These are phyloP conservation scores for Pristionchus exspectatus DNA, from an alignment of 2,888 invertebrate genomes.

Conservation along the genomic window DNA sequence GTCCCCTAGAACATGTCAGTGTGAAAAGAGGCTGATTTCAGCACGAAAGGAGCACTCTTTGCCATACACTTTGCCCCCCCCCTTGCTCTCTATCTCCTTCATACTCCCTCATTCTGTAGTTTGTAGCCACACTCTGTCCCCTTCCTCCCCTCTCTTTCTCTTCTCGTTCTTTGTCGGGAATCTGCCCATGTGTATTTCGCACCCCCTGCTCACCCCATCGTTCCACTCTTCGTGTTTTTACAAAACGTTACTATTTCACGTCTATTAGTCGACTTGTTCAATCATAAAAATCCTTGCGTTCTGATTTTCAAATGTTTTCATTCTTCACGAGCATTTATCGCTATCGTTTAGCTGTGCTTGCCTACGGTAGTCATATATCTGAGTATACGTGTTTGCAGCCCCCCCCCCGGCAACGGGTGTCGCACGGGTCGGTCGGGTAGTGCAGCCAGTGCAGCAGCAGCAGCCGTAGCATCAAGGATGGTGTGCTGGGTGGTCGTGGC, in stretches of 20 bases:
- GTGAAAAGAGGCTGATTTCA: background rate
- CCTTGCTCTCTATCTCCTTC: background rate
- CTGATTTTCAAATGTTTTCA: no score
- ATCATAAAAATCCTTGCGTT: no score
- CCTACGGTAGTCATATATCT: no score
- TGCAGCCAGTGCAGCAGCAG: conserved; percentile 24
- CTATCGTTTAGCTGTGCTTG: no score
- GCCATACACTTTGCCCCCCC: background rate
- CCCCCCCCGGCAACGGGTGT: background rate
- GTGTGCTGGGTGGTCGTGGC: conserved; percentile 24
- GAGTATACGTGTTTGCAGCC: background rate
- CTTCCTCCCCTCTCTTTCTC: background rate
- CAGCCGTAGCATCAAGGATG: background rate
- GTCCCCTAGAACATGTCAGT: background rate
- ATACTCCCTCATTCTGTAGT: background rate
- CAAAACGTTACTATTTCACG: background rate
- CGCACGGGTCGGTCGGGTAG: conserved; percentile 25
- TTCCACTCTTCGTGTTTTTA: background rate
- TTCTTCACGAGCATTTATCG: no score
- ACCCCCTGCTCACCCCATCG: background rate
- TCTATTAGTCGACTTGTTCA: no score
- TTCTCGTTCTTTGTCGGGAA: background rate
- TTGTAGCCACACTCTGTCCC: conserved; percentile 17
- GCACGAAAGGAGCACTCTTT: conserved; percentile 19
- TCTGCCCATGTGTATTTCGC: background rate